A percentile compares a stretch with the other conserved stretches of the same genome.
Conservation (phyloP, 2,113 vertebrate genomes). For the Aphyosemion australe region DNA sequence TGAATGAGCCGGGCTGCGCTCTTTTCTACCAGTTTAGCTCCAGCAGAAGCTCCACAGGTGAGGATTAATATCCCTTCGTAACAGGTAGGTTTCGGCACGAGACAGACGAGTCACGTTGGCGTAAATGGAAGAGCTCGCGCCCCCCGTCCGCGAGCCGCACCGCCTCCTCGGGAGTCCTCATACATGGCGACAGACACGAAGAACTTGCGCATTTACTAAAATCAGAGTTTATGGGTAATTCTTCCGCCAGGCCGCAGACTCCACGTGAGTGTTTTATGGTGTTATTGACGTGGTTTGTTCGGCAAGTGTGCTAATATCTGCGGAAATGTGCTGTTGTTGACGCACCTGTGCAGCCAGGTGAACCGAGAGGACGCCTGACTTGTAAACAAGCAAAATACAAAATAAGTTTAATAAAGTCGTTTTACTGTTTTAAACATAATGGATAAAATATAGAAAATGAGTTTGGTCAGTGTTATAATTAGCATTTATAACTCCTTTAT, state of each 20-base stretch:
- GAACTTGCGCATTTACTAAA: conserved; percentile 46
- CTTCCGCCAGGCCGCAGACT: neutral
- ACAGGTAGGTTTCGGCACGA: neutral
- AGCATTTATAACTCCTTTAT: no score
- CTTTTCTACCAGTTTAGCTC: neutral
- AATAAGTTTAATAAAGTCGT: no score
- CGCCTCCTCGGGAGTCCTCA: neutral
- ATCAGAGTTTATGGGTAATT: conserved; percentile 18
- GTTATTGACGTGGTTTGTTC: no score
- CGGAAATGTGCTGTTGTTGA: conserved; percentile 15
- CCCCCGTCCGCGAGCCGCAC: neutral
- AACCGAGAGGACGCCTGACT: conserved; percentile 39
- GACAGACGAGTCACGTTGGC: neutral
- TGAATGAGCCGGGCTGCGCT: neutral
- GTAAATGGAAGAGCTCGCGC: neutral
- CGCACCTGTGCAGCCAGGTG: conserved; percentile 63
- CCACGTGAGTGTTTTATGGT: conserved; percentile 21
- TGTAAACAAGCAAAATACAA: conserved; percentile 18
- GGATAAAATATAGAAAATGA: no score
- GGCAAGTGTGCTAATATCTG: neutral
- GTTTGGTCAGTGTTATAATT: no score
- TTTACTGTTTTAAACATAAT: no score
- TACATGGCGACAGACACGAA: conserved; percentile 24
- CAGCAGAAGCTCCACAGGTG: conserved; percentile 4
- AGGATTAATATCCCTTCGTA: neutral